Conservation (phyloP, 2,888 invertebrate species). For the Drosophila algonquin region DNA sequence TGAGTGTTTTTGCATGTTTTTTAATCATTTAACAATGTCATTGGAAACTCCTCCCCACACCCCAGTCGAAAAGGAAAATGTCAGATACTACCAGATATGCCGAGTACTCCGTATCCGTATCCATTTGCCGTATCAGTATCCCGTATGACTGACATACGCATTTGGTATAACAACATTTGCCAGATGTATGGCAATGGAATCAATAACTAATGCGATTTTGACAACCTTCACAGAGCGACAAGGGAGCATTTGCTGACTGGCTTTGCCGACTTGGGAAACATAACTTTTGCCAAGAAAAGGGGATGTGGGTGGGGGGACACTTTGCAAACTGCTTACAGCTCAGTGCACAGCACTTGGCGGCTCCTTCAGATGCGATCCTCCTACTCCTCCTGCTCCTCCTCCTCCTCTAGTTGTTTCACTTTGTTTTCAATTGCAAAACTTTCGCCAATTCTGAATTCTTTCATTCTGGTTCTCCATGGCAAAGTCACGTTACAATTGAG, state of each 20-base stretch:
- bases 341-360: constrained; percentile 42
- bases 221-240: constrained; percentile 38
- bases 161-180: constrained; percentile 27
- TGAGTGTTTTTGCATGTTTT: constrained; percentile 70
- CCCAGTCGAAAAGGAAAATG: background rate
- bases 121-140: background rate
- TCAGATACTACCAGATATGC: constrained; percentile 30
- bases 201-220: constrained; percentile 62
- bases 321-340: constrained; percentile 54
- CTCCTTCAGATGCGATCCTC: constrained; percentile 4
- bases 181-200: constrained; percentile 40
- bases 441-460: constrained; percentile 36
- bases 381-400: constrained; percentile 1
- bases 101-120: constrained; percentile 33
- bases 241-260: constrained; percentile 15
- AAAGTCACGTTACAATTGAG: constrained; percentile 1
- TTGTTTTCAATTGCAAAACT: constrained; percentile 73
- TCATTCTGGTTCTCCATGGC: constrained; percentile 16
- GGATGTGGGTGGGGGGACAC: background rate
- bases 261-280: constrained; percentile 13
- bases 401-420: constrained; percentile 44
- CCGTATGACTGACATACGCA: constrained; percentile 37
- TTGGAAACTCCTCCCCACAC: constrained; percentile 14
- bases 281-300: background rate
- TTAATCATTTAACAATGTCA: constrained; percentile 34